Percentiles rank a stretch among this genome's conserved stretches.
Conservation (phyloP, 2,888 invertebrate species). For the Nasonovia ribisnigri region DNA sequence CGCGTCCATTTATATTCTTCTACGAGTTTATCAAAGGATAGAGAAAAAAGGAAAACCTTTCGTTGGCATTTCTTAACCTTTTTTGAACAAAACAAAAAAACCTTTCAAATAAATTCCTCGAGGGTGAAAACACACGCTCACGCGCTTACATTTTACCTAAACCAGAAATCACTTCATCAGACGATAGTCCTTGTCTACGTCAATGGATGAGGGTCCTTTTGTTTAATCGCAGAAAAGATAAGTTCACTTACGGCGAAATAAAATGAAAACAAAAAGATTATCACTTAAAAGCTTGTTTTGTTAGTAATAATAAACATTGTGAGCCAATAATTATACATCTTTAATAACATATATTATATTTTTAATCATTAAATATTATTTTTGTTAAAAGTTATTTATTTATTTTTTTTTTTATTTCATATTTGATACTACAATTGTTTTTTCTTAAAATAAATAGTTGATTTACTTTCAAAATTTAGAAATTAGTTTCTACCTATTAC, state of each 20-base stretch:
- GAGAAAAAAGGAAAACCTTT: constrained; percentile 20
- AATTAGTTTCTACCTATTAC: not conserved
- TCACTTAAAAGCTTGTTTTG: constrained; percentile 6
- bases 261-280: constrained; percentile 3
- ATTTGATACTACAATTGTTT: not conserved
- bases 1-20: not conserved
- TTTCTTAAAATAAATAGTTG: not conserved
- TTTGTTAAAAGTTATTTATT: not conserved
- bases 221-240: constrained; percentile 35
- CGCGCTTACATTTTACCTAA: not conserved
- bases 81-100: constrained; percentile 17
- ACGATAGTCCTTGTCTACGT: constrained; percentile 21
- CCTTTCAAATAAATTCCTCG: constrained; percentile 44
- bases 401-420: not conserved
- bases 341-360: not conserved
- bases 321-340: not conserved
- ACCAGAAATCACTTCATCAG: constrained; percentile 51
- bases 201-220: not conserved
- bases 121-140: not conserved
- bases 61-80: constrained; percentile 34
- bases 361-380: not conserved
- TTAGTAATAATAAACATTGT: not conserved
- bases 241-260: constrained; percentile 28
- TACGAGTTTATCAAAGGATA: not conserved
- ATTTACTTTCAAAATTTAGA: not conserved